phyloP scores from a whole-genome alignment of 2,797 vertebrate species.

The Coracias cyanogaster region DNA sequence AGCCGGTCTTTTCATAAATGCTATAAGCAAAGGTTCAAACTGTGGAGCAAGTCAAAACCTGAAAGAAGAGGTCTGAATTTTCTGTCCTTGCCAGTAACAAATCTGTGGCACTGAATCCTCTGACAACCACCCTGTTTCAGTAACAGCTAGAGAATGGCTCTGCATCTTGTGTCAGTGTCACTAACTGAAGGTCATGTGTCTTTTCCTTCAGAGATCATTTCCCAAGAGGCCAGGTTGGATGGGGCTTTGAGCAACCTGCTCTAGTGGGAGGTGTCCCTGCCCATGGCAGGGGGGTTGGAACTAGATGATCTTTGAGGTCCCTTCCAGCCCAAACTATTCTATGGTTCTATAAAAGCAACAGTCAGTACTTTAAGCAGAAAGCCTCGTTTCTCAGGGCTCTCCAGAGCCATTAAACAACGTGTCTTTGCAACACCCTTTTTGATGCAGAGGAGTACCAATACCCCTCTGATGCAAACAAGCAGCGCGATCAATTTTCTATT shows the following conservation, averaged over 20 bases:
- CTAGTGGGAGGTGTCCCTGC: not conserved
- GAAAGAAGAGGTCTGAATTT: constrained; percentile 52
- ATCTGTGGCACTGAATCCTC: constrained; percentile 36
- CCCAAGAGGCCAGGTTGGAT: not conserved
- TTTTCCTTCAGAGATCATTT: constrained; percentile 61
- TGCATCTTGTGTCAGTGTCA: constrained; percentile 40
- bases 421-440: not conserved
- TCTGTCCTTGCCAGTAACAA: constrained; percentile 65
- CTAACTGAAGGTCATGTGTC: constrained; percentile 61
- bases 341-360: not conserved
- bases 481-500: not conserved
- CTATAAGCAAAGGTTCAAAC: constrained; percentile 14
- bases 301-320: not conserved
- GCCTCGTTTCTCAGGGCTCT: not conserved
- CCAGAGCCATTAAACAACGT: not conserved
- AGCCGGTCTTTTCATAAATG: constrained; percentile 33
- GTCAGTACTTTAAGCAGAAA: not conserved
- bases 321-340: not conserved
- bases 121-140: not conserved
- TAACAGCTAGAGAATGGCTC: constrained; percentile 25
- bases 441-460: not conserved
- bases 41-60: constrained; percentile 65
- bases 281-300: not conserved
- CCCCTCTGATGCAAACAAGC: not conserved
- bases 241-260: not conserved